Evolutionary conservation across 2,888 invertebrate species (phyloP).

Genomic region (Empis stercorea): DNA sequence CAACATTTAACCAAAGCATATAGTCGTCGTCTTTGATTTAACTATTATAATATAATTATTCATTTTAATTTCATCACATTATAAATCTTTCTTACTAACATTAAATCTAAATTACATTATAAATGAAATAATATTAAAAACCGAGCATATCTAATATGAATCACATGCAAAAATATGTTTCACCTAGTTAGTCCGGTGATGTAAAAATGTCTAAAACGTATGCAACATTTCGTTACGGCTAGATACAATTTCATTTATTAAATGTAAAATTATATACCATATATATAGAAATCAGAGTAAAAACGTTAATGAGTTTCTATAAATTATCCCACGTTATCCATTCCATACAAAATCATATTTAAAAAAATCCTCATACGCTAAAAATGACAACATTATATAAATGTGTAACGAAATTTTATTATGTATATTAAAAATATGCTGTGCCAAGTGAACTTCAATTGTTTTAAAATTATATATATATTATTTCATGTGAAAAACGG

Average conservation of each 20-base stretch:
- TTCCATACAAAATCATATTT: not conserved
- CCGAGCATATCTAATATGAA: constrained; percentile 18
- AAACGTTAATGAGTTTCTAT: constrained; percentile 14
- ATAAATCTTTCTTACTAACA: too few relatives aligned
- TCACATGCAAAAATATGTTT: constrained; percentile 31
- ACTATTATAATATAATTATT: too few relatives aligned
- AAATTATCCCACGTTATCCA: constrained; percentile 11
- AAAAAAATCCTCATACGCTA: not conserved
- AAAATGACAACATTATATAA: not conserved
- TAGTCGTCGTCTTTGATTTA: too few relatives aligned
- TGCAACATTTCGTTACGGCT: constrained; percentile 18
- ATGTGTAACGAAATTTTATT: constrained; percentile 2
- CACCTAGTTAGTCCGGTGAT: constrained; percentile 29
- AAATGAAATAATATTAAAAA: constrained; percentile 13
- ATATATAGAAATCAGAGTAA: not conserved
- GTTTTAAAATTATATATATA: constrained; percentile 19
- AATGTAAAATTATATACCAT: too few relatives aligned
- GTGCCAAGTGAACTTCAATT: constrained; percentile 6
- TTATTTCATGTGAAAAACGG: too few relatives aligned
- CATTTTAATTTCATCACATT: too few relatives aligned
- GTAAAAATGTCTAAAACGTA: constrained; percentile 18
- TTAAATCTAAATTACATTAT: not conserved
- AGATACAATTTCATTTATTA: too few relatives aligned
- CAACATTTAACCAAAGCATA: too few relatives aligned
- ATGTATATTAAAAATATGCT: not conserved